Percentiles rank a stretch among this genome's conserved stretches.
Evolutionary conservation across 2,797 vertebrate species (phyloP).

Genomic region (Arnoldichthys spilopterus): DNA sequence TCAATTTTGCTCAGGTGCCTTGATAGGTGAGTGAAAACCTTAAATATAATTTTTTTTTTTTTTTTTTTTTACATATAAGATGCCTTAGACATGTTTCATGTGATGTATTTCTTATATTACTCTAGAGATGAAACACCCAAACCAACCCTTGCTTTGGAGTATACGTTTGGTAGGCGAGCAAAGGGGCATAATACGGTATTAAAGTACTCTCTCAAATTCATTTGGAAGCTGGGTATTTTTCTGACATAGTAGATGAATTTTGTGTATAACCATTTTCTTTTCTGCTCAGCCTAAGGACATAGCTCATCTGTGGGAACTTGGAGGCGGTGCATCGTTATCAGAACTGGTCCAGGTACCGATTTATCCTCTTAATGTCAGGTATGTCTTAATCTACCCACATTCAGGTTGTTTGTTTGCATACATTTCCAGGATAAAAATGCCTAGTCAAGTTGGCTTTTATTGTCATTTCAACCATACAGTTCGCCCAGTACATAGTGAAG

Average conservation of each 20-base stretch:
- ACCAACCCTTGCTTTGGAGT: slow-evolving; percentile 93
- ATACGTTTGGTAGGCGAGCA: slow-evolving; percentile 90
- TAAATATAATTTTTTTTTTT: not conserved
- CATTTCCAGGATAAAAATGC: not conserved
- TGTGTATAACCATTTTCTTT: not conserved
- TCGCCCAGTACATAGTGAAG: too few species aligned
- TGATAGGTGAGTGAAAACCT: slow-evolving; percentile 84
- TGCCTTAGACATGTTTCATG: not conserved
- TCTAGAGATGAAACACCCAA: slow-evolving; percentile 90
- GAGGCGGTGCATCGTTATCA: slow-evolving; percentile 90
- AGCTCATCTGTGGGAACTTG: slow-evolving; percentile 95
- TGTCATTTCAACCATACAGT: too few species aligned
- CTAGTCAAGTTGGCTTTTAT: too few species aligned
- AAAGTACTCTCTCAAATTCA: not conserved
- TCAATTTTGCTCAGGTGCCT: slow-evolving; percentile 91
- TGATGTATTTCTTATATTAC: slow-evolving; percentile 5
- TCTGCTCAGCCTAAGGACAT: slow-evolving; percentile 88
- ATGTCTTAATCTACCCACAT: slow-evolving; percentile 32
- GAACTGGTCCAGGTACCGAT: slow-evolving; percentile 91
- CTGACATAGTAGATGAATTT: not conserved
- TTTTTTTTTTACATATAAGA: not conserved
- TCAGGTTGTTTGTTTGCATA: not conserved
- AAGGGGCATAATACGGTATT: slow-evolving; percentile 88
- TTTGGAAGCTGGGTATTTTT: not conserved
- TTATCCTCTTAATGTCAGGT: slow-evolving; percentile 83